Conservation (phyloP, 2,797 vertebrate genomes). For the Podargus strigoides region DNA sequence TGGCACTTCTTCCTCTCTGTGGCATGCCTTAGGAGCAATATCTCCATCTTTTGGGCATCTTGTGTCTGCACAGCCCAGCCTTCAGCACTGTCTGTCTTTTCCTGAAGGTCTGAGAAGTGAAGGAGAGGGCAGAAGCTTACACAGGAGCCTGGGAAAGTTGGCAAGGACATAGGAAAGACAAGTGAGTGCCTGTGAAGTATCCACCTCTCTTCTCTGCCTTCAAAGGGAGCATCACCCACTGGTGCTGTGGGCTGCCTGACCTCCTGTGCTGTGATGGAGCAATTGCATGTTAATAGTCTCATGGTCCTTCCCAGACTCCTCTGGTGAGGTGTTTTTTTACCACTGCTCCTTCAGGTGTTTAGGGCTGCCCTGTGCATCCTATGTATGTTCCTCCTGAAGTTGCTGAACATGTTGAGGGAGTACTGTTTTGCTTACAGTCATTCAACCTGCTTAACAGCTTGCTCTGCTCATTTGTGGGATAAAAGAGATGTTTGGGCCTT, state of each 20-base stretch:
- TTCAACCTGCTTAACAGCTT: slow-evolving; percentile 51
- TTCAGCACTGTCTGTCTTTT: neutral
- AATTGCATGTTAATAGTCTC: neutral
- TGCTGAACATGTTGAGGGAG: slow-evolving; percentile 55
- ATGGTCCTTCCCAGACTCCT: neutral
- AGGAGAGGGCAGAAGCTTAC: neutral
- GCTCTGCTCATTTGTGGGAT: slow-evolving; percentile 8
- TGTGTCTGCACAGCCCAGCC: neutral
- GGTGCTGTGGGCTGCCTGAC: neutral
- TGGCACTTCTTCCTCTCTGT: neutral
- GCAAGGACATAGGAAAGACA: neutral
- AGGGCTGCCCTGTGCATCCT: neutral
- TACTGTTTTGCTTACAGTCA: slow-evolving; percentile 42
- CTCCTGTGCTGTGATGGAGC: neutral
- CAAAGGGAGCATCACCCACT: neutral
- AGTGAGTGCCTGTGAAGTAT: neutral
- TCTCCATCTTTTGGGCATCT: neutral
- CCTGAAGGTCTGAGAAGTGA: neutral
- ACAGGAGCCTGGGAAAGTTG: neutral
- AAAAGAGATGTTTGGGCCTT: neutral
- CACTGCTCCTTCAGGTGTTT: neutral
- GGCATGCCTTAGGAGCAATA: neutral
- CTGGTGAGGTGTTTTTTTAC: neutral
- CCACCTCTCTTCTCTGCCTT: neutral
- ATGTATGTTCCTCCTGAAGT: neutral